Conservation (phyloP, 2,888 invertebrate species). For the Trisateles emortualis region DNA sequence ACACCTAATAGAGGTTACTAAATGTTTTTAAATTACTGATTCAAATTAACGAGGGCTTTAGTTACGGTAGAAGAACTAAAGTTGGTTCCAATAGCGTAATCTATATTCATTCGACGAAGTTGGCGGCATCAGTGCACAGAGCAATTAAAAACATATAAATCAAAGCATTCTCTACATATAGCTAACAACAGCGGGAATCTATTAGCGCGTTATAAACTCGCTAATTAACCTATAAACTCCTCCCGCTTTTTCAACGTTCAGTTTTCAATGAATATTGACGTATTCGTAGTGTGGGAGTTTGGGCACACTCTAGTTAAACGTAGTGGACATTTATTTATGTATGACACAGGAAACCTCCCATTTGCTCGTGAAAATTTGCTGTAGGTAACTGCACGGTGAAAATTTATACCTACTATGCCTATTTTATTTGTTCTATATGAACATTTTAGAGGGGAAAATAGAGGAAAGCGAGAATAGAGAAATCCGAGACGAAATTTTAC, state of each 20-base stretch:
- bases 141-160: conserved; percentile 77
- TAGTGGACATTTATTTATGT: too few relatives aligned
- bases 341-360: too few relatives aligned
- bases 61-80: conserved; percentile 40
- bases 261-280: not conserved
- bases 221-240: conserved; percentile 36
- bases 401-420: too few relatives aligned
- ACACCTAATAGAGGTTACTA: conserved; percentile 46
- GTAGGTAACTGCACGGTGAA: too few relatives aligned
- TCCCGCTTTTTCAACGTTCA: conserved; percentile 11
- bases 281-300: not conserved
- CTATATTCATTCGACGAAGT: conserved; percentile 59
- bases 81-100: conserved; percentile 52
- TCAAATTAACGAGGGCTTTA: conserved; percentile 41
- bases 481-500: too few relatives aligned
- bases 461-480: too few relatives aligned
- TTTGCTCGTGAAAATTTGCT: too few relatives aligned
- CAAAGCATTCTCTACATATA: conserved; percentile 51
- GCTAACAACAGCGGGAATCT: conserved; percentile 38
- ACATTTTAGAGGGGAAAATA: too few relatives aligned
- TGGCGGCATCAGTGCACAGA: conserved; percentile 45
- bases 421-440: too few relatives aligned
- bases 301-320: not conserved
- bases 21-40: conserved; percentile 49
- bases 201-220: conserved; percentile 38